Evolutionary conservation across 2,797 vertebrate genomes (phyloP).

Genomic region (Sitta carolinensis): DNA sequence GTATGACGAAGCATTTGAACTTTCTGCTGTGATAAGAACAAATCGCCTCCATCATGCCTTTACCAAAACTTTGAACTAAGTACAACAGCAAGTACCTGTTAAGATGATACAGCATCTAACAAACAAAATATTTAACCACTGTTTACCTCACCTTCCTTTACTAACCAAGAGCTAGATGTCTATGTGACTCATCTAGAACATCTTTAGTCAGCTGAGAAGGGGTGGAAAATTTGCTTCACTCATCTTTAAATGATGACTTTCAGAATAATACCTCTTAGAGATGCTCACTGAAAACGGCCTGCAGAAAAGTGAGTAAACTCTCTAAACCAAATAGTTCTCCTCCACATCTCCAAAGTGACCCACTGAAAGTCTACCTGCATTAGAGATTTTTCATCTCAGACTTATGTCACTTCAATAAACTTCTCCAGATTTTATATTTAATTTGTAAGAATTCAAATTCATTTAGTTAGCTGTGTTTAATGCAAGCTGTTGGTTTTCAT

Average conservation of each 20-base stretch:
- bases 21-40: neutral
- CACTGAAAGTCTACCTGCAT: neutral
- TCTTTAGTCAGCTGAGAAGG: neutral
- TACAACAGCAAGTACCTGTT: neutral
- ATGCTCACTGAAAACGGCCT: neutral
- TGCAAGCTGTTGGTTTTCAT: neutral
- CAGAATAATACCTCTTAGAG: neutral
- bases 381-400: neutral
- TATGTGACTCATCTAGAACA: neutral
- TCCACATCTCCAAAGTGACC: neutral
- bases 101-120: neutral
- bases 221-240: neutral
- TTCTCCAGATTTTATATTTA: neutral
- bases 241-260: neutral
- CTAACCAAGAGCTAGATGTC: neutral
- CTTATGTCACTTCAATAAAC: neutral
- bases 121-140: neutral
- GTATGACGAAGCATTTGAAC: neutral
- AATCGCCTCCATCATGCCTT: neutral
- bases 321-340: neutral
- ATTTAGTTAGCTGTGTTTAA: neutral
- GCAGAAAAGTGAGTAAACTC: neutral
- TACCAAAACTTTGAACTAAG: neutral
- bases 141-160: neutral
- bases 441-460: neutral